Conservation (phyloP, 2,888 invertebrate genomes). For the Cataglyphis rosenhaueri region DNA sequence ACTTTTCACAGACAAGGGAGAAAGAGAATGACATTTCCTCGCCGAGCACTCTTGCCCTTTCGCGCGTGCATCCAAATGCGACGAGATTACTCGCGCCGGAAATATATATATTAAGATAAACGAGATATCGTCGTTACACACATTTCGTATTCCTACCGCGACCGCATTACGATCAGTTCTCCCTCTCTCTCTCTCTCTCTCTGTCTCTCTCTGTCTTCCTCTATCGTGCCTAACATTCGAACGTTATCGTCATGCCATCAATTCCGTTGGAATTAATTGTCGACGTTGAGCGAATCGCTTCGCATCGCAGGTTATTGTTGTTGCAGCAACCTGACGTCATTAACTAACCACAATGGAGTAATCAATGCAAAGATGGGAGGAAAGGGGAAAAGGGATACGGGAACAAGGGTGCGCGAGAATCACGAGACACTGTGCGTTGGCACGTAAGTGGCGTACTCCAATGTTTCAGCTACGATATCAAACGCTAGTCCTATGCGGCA, state of each 20-base stretch:
- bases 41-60: neutral
- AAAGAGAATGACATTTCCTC: constrained; percentile 18
- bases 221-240: constrained; percentile 4
- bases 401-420: neutral
- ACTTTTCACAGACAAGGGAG: constrained; percentile 34
- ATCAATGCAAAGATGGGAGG: constrained; percentile 42
- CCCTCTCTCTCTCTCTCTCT: neutral
- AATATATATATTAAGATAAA: constrained; percentile 44
- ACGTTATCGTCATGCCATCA: constrained; percentile 43
- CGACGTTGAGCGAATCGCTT: constrained; percentile 44
- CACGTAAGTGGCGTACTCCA: constrained; percentile 1
- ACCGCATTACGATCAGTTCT: neutral
- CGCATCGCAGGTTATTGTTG: constrained; percentile 40
- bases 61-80: neutral
- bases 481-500: neutral
- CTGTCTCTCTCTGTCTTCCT: neutral
- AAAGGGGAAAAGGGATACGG: neutral
- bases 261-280: constrained; percentile 50
- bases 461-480: constrained; percentile 12
- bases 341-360: constrained; percentile 49
- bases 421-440: constrained; percentile 11
- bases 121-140: constrained; percentile 21
- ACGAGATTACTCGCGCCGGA: constrained; percentile 43
- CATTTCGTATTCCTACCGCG: constrained; percentile 21
- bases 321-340: constrained; percentile 52